Evolutionary conservation across 1,140 invertebrate species (phyloP), one percentile per base, ranked within the genome.

Genomic region (Stratiolaelaps scimitus): DNA sequence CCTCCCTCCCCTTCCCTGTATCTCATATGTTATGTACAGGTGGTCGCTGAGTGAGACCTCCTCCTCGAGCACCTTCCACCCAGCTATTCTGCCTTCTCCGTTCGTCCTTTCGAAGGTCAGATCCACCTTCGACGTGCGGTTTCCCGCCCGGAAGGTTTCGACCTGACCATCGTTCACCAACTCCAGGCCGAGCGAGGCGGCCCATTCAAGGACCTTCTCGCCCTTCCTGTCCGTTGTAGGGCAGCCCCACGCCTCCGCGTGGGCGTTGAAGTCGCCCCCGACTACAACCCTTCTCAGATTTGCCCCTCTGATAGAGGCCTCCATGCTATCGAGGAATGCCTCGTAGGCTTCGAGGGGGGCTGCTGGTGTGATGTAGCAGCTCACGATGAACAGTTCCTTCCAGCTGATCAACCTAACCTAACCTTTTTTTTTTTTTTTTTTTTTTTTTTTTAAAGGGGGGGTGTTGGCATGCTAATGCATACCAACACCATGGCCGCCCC

Each of bases 221-320:
- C 47, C 47, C 28, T 28, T 4, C 4, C 47, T 4, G 5, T 4
- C 4, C 4, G 47, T 48, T 4, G 7, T 5, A 28, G 7, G 4
- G 47, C 47, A 23, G 4, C 47, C 47, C 47, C 47, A 48, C 7
- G 47, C 5, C 4, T 15, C 5, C 5, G 47, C 4, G 7, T 4
- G 7, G 5, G 47, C 47, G 28, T 48, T 48, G 47, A 48, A 48
- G 47, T 48, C 47, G 4, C 47, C 47, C 4, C 19, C 47, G 47
- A 48, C 28, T 13, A 45, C 28, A 5, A 23, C 15, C 47, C 20
- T 4, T 19, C 47, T 4, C 28, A 28, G 19, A 23, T 48, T 19
- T 19, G 7, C 4, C 4, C 28, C 47, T 48, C 47, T 48, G 5
- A 48, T 4, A 23, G 4, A 4, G 20, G 20, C 47, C 15, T 15